Base-by-base conservation (phyloP, 2,888 invertebrate genomes). In the Smittia sp. region DNA sequence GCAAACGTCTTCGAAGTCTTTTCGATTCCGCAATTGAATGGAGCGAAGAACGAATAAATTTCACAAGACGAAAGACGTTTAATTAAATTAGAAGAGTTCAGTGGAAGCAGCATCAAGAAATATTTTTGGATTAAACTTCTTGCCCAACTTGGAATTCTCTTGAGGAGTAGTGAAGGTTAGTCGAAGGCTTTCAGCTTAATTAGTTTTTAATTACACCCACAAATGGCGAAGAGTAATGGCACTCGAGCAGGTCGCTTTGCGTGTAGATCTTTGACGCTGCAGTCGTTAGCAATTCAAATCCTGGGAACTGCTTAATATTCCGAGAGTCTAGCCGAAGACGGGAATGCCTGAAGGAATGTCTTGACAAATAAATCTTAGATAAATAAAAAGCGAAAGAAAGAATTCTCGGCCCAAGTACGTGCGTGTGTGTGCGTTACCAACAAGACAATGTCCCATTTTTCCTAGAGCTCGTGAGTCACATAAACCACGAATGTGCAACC, bases 171-270 rank as follows among this genome's bases (percentile, higher is more conserved):
- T 15, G 32, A 67, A 67, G 67, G 67, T 67, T 67, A 67, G 67
- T 67, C n/a, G 15, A 22, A 67, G 22, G 9, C 22, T 67, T 18
- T 58, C 9, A 9, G 9, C 67, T 67, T 67, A 67, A 67, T 67
- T 67, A 46, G 41, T 41, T 67, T 67, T 67, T 67, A 67, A 67
- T 67, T 67, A 67, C 67, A 58, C 20, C 58, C 20, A 18, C 58
- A 2, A 58, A 58, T 20, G 46, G 46, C 46, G 11, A 46, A 15
- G 15, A 46, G 4, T 46, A 46, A 46, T n/a, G 11, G 46, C 32
- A 46, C 46, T 46, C n/a, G 15, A 46, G 2, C 46, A 46, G n/a
- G 11, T 46, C 11, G 15, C 6, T 46, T 15, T 46, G 46, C 11
- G 15, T 46, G 46, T 46, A 46, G n/a, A 46, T 46, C 11, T 46